Base-by-base conservation (phyloP, 2,888 invertebrate species). In the Apeira syringaria region DNA sequence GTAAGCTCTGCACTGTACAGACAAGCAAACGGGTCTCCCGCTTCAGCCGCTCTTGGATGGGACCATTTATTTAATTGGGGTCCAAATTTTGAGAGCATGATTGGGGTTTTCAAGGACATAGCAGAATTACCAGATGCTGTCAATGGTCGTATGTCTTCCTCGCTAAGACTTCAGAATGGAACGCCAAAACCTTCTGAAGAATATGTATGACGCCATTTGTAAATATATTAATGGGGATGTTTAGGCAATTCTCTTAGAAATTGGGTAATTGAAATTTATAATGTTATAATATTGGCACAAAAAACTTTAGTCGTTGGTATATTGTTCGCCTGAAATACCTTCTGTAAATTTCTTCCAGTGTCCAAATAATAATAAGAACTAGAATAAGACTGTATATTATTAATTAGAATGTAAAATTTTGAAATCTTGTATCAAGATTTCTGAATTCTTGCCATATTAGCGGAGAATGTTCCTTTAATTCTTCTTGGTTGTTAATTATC, bases 31-130 rank as follows among this genome's bases (percentile, higher is more conserved):
- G 95, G 94, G 33, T 95, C 96, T 0, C 94, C 96, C 0, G 94
- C 95, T 1, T 91, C 94, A 2, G 94, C 95, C 2, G 94, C 96
- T 2, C 91, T 98, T 30, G 96, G 97, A 38, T 98, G 98, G 97
- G 98, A 98, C 73, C 97, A 98, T 74, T 87, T 98, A 54, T 92
- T 98, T 42, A 98, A 98, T 81, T 98, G 98, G 98, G 98, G 98
- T 5, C 97, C 98, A 10, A 98, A 97, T 84, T 98, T 98, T 80
- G 97, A 98, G 80, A 97, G 96, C 76, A 92, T 98, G 73, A 97
- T 97, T 52, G 98, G 98, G 13, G 98, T 98, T 32, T 98, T 98
- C 72, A 97, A 97, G 87, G 98, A 98, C 83, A 98, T 98, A 65
- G 98, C 98, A 29, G 97, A 98, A 83, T 86, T 98, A 60, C 98